Evolutionary conservation across 2,797 vertebrate species (phyloP).

Genomic region (Lagodon rhomboides): DNA sequence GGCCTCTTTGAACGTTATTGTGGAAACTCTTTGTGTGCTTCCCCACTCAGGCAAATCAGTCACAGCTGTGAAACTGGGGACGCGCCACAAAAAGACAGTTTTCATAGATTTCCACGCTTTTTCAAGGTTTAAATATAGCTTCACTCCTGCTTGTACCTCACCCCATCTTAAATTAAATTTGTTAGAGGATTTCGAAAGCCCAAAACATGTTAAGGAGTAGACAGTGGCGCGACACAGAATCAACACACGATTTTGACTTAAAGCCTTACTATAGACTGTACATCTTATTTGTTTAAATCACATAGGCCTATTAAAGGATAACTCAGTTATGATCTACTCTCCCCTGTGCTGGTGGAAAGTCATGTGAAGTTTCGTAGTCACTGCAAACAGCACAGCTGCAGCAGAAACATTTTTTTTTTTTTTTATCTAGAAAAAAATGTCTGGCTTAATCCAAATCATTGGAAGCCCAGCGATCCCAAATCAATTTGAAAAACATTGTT

Average conservation of each 20-base stretch:
- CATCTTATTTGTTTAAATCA: background rate
- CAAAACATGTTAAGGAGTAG: background rate
- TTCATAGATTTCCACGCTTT: background rate
- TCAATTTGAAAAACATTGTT: no score
- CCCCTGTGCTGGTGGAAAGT: no score
- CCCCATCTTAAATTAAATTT: no score
- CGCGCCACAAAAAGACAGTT: background rate
- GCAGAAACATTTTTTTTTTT: no score
- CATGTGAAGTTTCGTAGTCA: no score
- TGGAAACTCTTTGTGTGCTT: background rate
- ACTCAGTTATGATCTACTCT: no score
- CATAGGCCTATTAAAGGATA: background rate
- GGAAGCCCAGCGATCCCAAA: no score
- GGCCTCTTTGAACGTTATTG: background rate
- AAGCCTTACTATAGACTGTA: background rate
- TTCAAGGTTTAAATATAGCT: background rate
- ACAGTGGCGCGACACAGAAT: background rate
- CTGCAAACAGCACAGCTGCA: no score
- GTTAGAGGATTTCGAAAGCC: background rate
- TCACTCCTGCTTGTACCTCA: background rate
- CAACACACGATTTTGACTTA: background rate
- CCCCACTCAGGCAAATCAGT: background rate
- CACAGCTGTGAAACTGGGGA: background rate
- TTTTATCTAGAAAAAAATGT: no score
- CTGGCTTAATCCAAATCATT: no score